Base-by-base conservation (phyloP, 2,113 vertebrate genomes). In the Spilogale gracilis region DNA sequence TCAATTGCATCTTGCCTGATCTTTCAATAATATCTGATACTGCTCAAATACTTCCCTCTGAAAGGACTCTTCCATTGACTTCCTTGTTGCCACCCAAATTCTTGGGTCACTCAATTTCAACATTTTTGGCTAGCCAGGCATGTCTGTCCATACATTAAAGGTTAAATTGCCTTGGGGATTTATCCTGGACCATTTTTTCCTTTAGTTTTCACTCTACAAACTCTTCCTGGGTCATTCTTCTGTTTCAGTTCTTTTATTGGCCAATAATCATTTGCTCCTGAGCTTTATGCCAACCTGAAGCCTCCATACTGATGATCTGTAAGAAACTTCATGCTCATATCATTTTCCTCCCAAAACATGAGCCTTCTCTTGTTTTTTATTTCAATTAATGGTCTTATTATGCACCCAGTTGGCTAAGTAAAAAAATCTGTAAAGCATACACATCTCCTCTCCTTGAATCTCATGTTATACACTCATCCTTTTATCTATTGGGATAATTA, bases 161-260 rank as follows among this genome's bases (percentile, higher is more conserved):
- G 43, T 63, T 60, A 71, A 5, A 58, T 18, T 81, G 71, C 69
- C 76, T 84, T 27, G 38, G 27, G 27, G 32, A 30, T 91, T 84
- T 82, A 71, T 65, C 10, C 27, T 78, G 11, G 13, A 63, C 12
- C 4, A 23, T 54, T 76, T 84, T 82, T 82, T 79, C 13, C 30
- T 85, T 83, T 83, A 95, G 13, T 17, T 89, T n/a, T 96, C 27
- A 30, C 32, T 92, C 73, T 94, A 48, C 43, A 93, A 85, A 78
- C 5, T 91, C 45, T 82, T 94, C 50, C 78, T 94, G 71, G 23
- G 14, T 43, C 67, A 52, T 76, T 67, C 81, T 56, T 86, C 38
- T 69, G 23, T 63, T 90, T 88, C 4, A 23, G 6, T 87, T 71
- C 78, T 14, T 94, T 92, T 78, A 86, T 56, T 86, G 67, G 20